These are phyloP conservation scores for Amblyjoppa proteus DNA, from an alignment of 2,888 invertebrate genomes.

Conservation along the genomic window DNA sequence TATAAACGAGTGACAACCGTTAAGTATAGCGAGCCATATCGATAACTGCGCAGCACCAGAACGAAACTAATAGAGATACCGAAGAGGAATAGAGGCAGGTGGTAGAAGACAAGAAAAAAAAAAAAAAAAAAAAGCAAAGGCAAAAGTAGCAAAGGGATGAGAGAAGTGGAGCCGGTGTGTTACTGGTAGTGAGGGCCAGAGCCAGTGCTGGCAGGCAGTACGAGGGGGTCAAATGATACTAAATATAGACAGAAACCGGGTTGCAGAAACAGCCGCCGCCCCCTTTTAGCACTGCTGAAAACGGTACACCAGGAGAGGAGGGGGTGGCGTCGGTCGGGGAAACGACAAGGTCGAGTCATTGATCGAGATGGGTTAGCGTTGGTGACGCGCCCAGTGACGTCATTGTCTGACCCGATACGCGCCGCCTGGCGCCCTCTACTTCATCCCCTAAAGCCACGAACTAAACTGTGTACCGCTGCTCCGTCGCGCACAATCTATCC, in stretches of 20 bases:
- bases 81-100: conserved; percentile 29
- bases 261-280: conserved; percentile 85
- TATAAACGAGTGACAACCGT: neutral
- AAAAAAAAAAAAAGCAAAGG: conserved; percentile 21
- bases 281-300: conserved; percentile 81
- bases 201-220: conserved; percentile 61
- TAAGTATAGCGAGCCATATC: neutral
- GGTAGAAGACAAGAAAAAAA: neutral
- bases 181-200: conserved; percentile 51
- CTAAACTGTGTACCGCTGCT: conserved; percentile 54
- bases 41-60: neutral
- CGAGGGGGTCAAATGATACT: conserved; percentile 79
- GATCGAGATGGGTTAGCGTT: conserved; percentile 81
- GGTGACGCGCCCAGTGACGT: conserved; percentile 82
- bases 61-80: conserved; percentile 4
- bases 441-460: conserved; percentile 53
- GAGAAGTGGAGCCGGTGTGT: conserved; percentile 23
- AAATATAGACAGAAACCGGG: conserved; percentile 85
- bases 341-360: conserved; percentile 84
- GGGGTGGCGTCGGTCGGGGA: conserved; percentile 69
- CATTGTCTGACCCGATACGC: conserved; percentile 77
- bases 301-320: conserved; percentile 47
- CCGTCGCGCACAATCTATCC: conserved; percentile 55
- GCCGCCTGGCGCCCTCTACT: conserved; percentile 75
- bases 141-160: conserved; percentile 33